phyloP scores from a whole-genome alignment of 2,113 vertebrate species.

The Dascyllus trimaculatus region DNA sequence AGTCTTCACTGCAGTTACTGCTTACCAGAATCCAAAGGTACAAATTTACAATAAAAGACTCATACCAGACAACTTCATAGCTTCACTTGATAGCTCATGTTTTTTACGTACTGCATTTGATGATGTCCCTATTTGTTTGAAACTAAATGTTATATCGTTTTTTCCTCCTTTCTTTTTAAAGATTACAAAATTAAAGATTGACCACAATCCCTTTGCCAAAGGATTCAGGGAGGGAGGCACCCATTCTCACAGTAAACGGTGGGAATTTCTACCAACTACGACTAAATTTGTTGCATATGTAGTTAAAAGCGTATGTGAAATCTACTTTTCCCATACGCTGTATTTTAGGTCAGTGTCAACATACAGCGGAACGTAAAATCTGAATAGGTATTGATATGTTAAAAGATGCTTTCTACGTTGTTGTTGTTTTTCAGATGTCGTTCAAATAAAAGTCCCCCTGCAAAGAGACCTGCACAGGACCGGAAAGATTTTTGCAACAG shows the following conservation, averaged over 20 bases:
- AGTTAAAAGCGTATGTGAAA: no score
- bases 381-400: background rate
- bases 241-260: conserved; percentile 85
- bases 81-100: background rate
- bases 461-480: conserved; percentile 57
- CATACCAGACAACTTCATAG: background rate
- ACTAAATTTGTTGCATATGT: no score
- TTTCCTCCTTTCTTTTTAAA: conserved; percentile 37
- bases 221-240: conserved; percentile 88
- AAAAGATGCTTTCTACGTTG: background rate
- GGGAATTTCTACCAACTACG: background rate
- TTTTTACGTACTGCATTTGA: background rate
- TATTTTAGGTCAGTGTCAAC: background rate
- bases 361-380: background rate
- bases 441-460: conserved; percentile 53
- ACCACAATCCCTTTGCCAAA: conserved; percentile 92
- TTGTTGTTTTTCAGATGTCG: conserved; percentile 56
- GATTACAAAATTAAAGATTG: conserved; percentile 93
- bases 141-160: background rate
- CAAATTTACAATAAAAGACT: background rate
- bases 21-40: conserved; percentile 93
- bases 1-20: conserved; percentile 90
- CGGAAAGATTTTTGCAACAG: conserved; percentile 18
- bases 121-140: background rate
- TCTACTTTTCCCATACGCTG: background rate